A percentile compares a stretch with the other conserved stretches of the same genome.
Conservation (phyloP, 2,113 vertebrate genomes). For the Cyprinodon tularosa region DNA sequence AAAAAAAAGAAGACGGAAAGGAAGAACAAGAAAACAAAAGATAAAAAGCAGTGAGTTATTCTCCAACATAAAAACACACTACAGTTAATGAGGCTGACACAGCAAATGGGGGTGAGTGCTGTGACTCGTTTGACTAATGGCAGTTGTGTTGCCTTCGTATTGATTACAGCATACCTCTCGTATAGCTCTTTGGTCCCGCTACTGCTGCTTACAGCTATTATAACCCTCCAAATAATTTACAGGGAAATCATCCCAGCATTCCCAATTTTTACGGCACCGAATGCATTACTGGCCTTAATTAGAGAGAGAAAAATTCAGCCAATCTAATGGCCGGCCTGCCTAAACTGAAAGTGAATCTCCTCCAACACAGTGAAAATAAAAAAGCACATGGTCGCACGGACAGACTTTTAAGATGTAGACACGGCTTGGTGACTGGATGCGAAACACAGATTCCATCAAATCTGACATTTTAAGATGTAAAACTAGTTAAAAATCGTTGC, state of each 20-base stretch:
- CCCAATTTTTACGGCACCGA: constrained; percentile 37
- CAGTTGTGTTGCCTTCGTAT: constrained; percentile 49
- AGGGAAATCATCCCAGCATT: constrained; percentile 54
- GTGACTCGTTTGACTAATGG: constrained; percentile 64
- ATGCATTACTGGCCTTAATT: constrained; percentile 50
- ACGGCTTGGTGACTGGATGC: constrained; percentile 40
- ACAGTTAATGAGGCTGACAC: constrained; percentile 67
- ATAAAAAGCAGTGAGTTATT: constrained; percentile 73
- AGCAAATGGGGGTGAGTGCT: constrained; percentile 61
- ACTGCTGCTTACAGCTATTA: constrained; percentile 43
- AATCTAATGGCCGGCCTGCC: constrained; percentile 18
- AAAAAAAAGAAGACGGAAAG: constrained; percentile 35
- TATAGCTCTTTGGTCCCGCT: constrained; percentile 47
- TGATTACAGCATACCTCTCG: constrained; percentile 55
- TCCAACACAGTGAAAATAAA: constrained; percentile 37
- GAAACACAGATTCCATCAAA: constrained; percentile 34
- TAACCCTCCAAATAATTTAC: constrained; percentile 54
- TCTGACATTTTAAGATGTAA: constrained; percentile 2
- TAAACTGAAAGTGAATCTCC: constrained; percentile 18
- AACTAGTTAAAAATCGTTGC: constrained; percentile 24
- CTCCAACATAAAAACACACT: constrained; percentile 73
- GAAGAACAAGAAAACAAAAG: constrained; percentile 54
- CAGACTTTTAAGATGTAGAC: constrained; percentile 34
- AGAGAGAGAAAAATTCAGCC: constrained; percentile 11
- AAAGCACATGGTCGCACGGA: constrained; percentile 36